Evolutionary conservation across 2,797 vertebrate species (phyloP).

Genomic region (Hippoglossus hippoglossus): DNA sequence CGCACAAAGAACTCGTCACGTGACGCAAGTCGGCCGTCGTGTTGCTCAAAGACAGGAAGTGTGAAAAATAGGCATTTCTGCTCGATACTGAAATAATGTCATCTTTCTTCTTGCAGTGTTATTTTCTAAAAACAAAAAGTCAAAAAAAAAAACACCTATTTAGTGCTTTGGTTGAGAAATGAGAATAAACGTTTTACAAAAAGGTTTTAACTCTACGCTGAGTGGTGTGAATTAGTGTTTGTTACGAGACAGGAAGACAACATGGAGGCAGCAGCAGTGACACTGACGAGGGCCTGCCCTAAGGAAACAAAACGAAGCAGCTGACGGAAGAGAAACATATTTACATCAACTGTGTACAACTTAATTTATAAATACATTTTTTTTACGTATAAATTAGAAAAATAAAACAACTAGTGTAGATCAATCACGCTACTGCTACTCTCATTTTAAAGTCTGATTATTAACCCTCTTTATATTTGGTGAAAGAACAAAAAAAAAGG

Average conservation of each 20-base stretch:
- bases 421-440: constrained; percentile 77
- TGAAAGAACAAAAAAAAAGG: constrained; percentile 72
- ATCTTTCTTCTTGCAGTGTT: not conserved
- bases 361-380: constrained; percentile 94
- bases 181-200: constrained; percentile 4
- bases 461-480: constrained; percentile 80
- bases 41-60: not conserved
- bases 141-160: not conserved
- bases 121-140: constrained; percentile 1
- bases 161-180: constrained; percentile 80
- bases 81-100: too few species aligned
- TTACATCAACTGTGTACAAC: constrained; percentile 90
- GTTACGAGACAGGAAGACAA: constrained; percentile 23
- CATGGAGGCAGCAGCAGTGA: constrained; percentile 55
- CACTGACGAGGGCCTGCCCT: constrained; percentile 87
- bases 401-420: constrained; percentile 78
- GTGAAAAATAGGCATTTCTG: too few species aligned
- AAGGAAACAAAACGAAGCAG: constrained; percentile 66
- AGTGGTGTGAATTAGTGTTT: constrained; percentile 34
- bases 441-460: constrained; percentile 79
- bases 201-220: not conserved
- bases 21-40: not conserved
- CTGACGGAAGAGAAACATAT: constrained; percentile 79
- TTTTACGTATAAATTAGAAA: constrained; percentile 89
- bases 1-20: too few species aligned